Percentiles rank a stretch among this genome's conserved stretches.
Evolutionary conservation across 2,797 vertebrate species (phyloP).

Genomic region (Harpia harpyja): DNA sequence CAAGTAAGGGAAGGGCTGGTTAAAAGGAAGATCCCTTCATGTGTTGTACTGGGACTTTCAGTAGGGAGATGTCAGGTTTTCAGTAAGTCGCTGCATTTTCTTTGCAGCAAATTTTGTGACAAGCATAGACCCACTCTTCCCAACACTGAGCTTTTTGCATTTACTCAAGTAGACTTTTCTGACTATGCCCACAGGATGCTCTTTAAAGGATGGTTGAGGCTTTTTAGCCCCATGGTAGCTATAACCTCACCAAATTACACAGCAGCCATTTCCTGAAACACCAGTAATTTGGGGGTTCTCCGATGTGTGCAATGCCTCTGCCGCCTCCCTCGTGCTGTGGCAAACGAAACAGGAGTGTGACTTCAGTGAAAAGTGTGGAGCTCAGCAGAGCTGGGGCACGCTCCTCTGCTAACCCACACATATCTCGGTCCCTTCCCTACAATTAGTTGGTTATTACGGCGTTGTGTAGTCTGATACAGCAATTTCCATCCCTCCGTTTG

Average conservation of each 20-base stretch:
- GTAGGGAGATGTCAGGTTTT: not conserved
- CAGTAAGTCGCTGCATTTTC: not conserved
- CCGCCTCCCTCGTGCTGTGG: not conserved
- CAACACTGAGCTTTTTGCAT: accelerated
- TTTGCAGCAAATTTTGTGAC: not conserved
- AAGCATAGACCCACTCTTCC: not conserved
- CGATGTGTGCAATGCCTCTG: not conserved
- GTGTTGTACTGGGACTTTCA: not conserved
- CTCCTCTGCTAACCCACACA: not conserved
- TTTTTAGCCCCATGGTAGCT: not conserved
- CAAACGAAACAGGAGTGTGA: not conserved
- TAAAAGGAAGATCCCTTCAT: not conserved
- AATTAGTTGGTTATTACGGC: not conserved
- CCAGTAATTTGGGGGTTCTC: not conserved
- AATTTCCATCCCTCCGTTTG: not conserved
- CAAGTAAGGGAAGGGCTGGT: not conserved
- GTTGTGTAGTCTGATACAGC: not conserved
- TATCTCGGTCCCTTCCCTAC: not conserved
- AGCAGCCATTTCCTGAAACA: not conserved
- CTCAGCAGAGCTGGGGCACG: not conserved
- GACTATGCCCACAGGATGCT: not conserved
- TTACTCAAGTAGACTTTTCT: not conserved
- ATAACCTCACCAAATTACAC: not conserved
- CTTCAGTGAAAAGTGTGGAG: not conserved
- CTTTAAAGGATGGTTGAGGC: not conserved